phyloP scores from a whole-genome alignment of 2,888 invertebrate genomes.

The Platycheirus rosarum region DNA sequence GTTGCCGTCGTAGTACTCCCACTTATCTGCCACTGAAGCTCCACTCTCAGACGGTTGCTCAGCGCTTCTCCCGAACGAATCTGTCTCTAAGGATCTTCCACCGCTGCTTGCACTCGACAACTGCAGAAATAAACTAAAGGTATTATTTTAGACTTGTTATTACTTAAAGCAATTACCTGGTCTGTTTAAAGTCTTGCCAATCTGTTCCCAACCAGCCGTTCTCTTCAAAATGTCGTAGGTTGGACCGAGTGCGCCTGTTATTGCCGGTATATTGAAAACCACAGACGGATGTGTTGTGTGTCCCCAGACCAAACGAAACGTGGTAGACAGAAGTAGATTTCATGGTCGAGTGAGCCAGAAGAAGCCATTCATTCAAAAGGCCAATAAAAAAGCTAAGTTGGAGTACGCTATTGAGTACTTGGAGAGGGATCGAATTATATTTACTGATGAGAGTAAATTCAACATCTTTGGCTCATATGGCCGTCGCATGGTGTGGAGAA shows the following conservation, averaged over 20 bases:
- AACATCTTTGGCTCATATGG: too few species aligned
- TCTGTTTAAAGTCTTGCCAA: not conserved
- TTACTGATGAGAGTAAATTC: too few species aligned
- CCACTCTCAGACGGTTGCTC: constrained; percentile 22
- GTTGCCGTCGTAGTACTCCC: constrained; percentile 8
- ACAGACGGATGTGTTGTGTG: too few species aligned
- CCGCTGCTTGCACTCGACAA: constrained; percentile 2
- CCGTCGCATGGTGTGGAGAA: too few species aligned
- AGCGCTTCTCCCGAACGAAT: constrained; percentile 19
- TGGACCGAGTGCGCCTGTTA: not conserved
- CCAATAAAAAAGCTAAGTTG: too few species aligned
- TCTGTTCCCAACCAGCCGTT: not conserved
- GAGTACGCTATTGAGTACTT: too few species aligned
- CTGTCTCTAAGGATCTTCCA: constrained; percentile 19
- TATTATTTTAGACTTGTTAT: constrained; percentile 2
- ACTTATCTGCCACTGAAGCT: constrained; percentile 13
- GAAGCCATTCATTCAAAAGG: too few species aligned
- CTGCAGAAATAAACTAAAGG: not conserved
- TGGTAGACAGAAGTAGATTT: too few species aligned
- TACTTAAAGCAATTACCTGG: constrained; percentile 6
- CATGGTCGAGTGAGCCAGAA: too few species aligned
- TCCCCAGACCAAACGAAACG: too few species aligned
- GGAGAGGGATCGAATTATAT: too few species aligned
- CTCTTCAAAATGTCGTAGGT: constrained; percentile 1
- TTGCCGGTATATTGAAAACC: too few species aligned